These are phyloP conservation scores for Sebastes iracundus DNA, from an alignment of 2,797 vertebrate species.

Conservation along the genomic window DNA sequence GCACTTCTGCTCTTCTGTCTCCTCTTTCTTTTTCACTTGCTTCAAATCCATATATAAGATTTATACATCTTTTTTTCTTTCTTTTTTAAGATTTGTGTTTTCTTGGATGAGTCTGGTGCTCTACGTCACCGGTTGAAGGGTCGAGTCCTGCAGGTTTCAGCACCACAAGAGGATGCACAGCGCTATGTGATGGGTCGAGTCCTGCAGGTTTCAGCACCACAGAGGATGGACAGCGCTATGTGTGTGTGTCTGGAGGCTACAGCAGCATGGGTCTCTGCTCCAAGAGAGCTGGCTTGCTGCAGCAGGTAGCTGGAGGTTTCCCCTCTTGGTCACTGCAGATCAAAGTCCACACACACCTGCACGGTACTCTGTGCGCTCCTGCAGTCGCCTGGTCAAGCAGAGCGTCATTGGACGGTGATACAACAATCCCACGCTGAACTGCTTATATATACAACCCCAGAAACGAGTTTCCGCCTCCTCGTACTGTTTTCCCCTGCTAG, in stretches of 20 bases:
- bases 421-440: slow-evolving; percentile 48
- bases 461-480: slow-evolving; percentile 57
- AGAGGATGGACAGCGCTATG: slow-evolving; percentile 48
- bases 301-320: background rate
- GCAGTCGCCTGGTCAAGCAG: background rate
- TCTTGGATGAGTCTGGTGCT: slow-evolving; percentile 21
- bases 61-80: background rate
- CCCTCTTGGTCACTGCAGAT: slow-evolving; percentile 1
- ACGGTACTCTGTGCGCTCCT: background rate
- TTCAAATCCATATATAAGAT: slow-evolving; percentile 31
- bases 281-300: background rate
- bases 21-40: background rate
- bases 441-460: slow-evolving; percentile 66
- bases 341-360: slow-evolving; percentile 14
- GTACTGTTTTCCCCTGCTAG: slow-evolving; percentile 1
- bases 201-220: slow-evolving; percentile 74
- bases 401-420: background rate
- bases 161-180: slow-evolving; percentile 68
- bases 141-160: slow-evolving; percentile 66
- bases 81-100: background rate
- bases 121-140: slow-evolving; percentile 66
- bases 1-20: slow-evolving; percentile 48
- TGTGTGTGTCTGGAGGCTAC: background rate
- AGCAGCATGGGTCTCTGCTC: slow-evolving; percentile 43
- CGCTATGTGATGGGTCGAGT: slow-evolving; percentile 36